Evolutionary conservation across 2,113 vertebrate species (phyloP).

Genomic region (Ciconia boyciana): DNA sequence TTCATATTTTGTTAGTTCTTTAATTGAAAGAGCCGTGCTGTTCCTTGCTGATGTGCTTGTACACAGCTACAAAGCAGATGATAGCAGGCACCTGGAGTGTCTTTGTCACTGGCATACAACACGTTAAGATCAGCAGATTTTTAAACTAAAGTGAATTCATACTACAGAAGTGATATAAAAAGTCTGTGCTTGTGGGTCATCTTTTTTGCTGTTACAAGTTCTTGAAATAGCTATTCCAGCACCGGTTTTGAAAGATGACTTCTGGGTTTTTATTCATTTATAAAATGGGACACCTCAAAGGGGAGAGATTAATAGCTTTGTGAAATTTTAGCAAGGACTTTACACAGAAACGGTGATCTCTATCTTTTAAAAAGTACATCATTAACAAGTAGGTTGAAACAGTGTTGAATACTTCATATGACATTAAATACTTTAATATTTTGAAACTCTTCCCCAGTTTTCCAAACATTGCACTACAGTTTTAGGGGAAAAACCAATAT

Average conservation of each 20-base stretch:
- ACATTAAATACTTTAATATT: not conserved
- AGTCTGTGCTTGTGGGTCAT: not conserved
- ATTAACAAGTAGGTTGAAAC: not conserved
- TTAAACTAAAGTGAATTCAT: not conserved
- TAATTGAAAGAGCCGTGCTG: not conserved
- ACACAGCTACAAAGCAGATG: not conserved
- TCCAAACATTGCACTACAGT: not conserved
- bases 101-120: not conserved
- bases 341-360: not conserved
- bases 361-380: not conserved
- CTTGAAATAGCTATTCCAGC: slow-evolving; percentile 16
- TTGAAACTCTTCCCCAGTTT: not conserved
- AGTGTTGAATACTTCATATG: not conserved
- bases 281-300: slow-evolving; percentile 1
- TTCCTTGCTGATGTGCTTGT: not conserved
- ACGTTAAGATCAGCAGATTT: not conserved
- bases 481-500: not conserved
- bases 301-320: not conserved
- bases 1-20: not conserved
- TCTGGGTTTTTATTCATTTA: not conserved
- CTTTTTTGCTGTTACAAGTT: not conserved
- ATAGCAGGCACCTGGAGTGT: not conserved
- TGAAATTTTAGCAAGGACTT: not conserved
- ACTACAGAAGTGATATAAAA: not conserved
- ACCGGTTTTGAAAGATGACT: not conserved